A percentile compares a stretch with the other conserved stretches of the same genome.
phyloP scores from a whole-genome alignment of 2,113 vertebrate genomes.

The Mus spicilegus region DNA sequence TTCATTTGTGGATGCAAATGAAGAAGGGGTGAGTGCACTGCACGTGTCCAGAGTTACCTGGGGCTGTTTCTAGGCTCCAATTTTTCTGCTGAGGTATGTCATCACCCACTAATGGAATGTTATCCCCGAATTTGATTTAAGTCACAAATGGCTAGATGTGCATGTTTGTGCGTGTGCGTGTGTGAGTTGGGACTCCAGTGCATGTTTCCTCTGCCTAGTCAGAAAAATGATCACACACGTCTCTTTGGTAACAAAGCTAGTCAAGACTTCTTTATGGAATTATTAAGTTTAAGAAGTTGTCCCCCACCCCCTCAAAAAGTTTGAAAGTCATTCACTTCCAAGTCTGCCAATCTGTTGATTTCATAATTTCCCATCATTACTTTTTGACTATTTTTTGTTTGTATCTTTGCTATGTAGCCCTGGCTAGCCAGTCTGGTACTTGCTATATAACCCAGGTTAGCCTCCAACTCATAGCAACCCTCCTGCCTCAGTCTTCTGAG shows the following conservation, averaged over 20 bases:
- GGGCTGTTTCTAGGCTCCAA: slow-evolving; percentile 52
- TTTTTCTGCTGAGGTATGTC: slow-evolving; percentile 54
- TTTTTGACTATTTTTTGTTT: slow-evolving; percentile 49
- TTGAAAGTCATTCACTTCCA: slow-evolving; percentile 55
- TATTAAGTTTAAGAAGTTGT: slow-evolving; percentile 9
- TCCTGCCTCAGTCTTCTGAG: background rate
- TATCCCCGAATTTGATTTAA: slow-evolving; percentile 34
- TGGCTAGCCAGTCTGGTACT: background rate
- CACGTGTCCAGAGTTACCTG: slow-evolving; percentile 44
- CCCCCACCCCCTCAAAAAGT: slow-evolving; percentile 2
- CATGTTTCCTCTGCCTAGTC: slow-evolving; percentile 23
- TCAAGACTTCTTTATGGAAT: slow-evolving; percentile 18
- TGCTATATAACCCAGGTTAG: background rate
- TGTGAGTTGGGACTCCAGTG: background rate
- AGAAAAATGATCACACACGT: background rate
- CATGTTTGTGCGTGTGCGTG: background rate
- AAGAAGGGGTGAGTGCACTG: slow-evolving; percentile 68
- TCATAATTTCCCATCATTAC: slow-evolving; percentile 16
- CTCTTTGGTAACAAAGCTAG: background rate
- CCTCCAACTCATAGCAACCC: background rate
- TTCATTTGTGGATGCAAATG: slow-evolving; percentile 52
- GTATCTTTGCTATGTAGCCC: background rate
- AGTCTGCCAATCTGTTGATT: slow-evolving; percentile 43
- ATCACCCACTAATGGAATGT: background rate
- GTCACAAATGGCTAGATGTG: background rate